A percentile compares a stretch with the other conserved stretches of the same genome.
Conservation (phyloP, 2,888 invertebrate species). For the Dolichopus griseipennis region DNA sequence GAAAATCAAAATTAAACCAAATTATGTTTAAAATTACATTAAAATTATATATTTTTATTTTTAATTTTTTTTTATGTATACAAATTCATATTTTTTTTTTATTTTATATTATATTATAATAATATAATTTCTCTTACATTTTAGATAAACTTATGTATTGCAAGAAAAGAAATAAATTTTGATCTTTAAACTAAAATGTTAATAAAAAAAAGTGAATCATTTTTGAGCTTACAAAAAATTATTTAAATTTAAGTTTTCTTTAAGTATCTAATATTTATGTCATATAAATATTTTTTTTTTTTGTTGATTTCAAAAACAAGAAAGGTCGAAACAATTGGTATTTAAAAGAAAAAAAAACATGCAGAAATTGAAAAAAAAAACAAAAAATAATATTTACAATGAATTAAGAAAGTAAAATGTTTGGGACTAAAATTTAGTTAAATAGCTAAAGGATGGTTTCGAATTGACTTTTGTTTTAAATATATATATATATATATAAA, state of each 20-base stretch:
- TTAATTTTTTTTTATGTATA: background rate
- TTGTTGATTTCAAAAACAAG: background rate
- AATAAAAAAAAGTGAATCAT: background rate
- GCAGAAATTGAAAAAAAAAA: background rate
- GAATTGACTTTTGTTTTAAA: background rate
- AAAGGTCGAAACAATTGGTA: background rate
- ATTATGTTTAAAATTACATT: background rate
- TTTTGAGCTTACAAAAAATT: background rate
- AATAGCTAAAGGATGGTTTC: background rate
- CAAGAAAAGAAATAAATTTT: background rate
- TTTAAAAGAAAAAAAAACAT: background rate
- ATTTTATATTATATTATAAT: background rate
- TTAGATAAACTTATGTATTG: slow-evolving; percentile 1
- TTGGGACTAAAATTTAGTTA: too few relatives aligned
- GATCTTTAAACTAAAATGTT: background rate
- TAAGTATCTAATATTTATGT: background rate
- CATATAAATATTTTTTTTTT: background rate
- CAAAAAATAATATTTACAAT: background rate
- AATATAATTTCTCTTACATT: background rate
- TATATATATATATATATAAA: too few relatives aligned
- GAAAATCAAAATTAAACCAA: background rate
- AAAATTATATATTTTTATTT: background rate
- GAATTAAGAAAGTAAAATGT: background rate
- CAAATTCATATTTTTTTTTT: slow-evolving; percentile 1
- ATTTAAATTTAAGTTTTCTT: background rate